Conservation (phyloP, 1,140 invertebrate species). For the Zaprionus capensis region DNA sequence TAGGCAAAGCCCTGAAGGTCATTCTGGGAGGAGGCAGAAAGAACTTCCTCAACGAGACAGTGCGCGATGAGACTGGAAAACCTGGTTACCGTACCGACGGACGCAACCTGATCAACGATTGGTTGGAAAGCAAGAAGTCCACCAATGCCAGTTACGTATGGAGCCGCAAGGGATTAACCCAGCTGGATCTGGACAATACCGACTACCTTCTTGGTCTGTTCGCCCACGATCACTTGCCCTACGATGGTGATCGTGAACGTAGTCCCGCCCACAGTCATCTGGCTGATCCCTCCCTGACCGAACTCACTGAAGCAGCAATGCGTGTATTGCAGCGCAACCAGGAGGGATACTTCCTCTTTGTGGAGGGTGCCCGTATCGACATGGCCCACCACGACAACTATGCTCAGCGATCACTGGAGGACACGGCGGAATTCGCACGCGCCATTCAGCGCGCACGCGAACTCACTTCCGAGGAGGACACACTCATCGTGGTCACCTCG, state of each 20-base stretch:
- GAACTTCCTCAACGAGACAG: conserved; percentile 87
- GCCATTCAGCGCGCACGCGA: conserved; percentile 89
- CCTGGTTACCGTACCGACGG: conserved; percentile 86
- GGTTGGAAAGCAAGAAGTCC: conserved; percentile 86
- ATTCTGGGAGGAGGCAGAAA: conserved; percentile 90
- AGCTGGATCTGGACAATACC: conserved; percentile 86
- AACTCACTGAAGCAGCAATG: conserved; percentile 93
- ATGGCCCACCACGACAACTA: conserved; percentile 93
- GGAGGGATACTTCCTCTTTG: conserved; percentile 94
- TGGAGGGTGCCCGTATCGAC: conserved; percentile 95
- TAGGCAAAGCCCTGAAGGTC: conserved; percentile 87
- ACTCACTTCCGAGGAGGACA: conserved; percentile 89
- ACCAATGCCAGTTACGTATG: conserved; percentile 87
- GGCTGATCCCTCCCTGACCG: conserved; percentile 89
- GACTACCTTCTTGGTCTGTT: conserved; percentile 90
- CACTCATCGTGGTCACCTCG: conserved; percentile 91
- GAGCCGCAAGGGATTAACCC: conserved; percentile 87
- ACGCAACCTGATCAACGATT: conserved; percentile 88
- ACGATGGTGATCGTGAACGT: conserved; percentile 83
- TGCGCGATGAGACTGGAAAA: conserved; percentile 88
- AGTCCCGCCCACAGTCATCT: conserved; percentile 84
- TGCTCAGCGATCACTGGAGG: conserved; percentile 90
- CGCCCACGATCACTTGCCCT: conserved; percentile 84
- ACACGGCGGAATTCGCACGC: conserved; percentile 90
- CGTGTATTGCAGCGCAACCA: conserved; percentile 90